A percentile compares a stretch with the other conserved stretches of the same genome.
Conservation (phyloP, 2,888 invertebrate genomes). For the Pachycephus smyrnensis region DNA sequence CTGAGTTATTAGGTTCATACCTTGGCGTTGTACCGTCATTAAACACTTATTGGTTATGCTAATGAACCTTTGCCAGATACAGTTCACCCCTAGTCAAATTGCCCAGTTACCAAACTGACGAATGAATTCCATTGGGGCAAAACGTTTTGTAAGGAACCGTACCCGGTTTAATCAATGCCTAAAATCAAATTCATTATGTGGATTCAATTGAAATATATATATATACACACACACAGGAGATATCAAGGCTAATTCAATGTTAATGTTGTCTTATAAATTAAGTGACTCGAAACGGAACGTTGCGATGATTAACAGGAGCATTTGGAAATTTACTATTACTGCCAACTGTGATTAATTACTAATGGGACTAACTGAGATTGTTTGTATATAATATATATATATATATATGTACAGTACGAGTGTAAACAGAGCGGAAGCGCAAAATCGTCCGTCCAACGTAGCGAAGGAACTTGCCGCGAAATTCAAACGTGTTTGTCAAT, state of each 20-base stretch:
- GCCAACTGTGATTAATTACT: not conserved
- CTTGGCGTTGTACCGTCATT: not conserved
- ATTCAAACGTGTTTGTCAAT: not conserved
- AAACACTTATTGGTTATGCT: constrained; percentile 8
- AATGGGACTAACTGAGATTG: not conserved
- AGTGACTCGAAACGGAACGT: not conserved
- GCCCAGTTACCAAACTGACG: not conserved
- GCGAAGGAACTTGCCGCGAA: not conserved
- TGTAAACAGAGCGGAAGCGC: not conserved
- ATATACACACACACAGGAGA: too few species aligned
- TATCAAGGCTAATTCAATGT: not conserved
- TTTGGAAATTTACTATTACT: not conserved
- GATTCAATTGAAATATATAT: not conserved
- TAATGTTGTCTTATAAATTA: not conserved
- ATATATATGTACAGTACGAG: not conserved
- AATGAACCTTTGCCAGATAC: not conserved
- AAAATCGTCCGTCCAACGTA: not conserved
- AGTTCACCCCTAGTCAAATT: not conserved
- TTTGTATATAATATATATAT: not conserved
- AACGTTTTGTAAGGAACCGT: not conserved
- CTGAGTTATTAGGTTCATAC: constrained; percentile 17
- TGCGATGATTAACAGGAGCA: not conserved
- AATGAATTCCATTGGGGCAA: not conserved
- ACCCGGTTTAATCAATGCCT: not conserved
- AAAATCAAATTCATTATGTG: not conserved